Conservation (phyloP, 2,797 vertebrate genomes). For the Psittacula echo region DNA sequence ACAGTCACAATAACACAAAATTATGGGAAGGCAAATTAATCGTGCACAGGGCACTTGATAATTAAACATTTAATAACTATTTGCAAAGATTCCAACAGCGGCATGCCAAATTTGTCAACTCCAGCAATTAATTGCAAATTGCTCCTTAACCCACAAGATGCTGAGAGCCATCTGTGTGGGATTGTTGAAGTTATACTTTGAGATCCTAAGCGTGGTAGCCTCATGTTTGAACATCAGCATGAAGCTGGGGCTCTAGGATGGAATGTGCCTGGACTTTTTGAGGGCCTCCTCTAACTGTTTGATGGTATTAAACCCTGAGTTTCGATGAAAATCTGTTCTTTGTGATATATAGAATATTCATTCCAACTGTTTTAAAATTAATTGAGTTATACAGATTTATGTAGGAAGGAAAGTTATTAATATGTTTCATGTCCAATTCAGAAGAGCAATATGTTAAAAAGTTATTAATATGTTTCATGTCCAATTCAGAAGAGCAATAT, state of each 20-base stretch:
- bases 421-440: neutral
- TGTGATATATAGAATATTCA: neutral
- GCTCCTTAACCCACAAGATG: neutral
- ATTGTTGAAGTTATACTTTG: neutral
- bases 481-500: neutral
- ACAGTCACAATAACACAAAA: neutral
- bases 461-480: neutral
- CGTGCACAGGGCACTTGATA: neutral
- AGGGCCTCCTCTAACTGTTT: neutral
- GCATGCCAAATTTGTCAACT: neutral
- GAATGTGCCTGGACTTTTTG: neutral
- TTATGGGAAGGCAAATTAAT: neutral
- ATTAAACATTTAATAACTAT: neutral
- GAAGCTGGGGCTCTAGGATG: neutral
- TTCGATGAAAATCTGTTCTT: neutral
- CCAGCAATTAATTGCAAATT: neutral
- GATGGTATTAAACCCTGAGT: neutral
- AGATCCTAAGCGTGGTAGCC: neutral
- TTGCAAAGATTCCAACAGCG: neutral
- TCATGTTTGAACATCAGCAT: neutral
- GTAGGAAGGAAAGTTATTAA: neutral
- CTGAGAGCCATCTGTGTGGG: neutral
- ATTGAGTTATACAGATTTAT: neutral
- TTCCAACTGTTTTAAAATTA: neutral
- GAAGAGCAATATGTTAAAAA: neutral